These are phyloP conservation scores for Scopus umbretta DNA, from an alignment of 2,113 vertebrate genomes.

Conservation along the genomic window DNA sequence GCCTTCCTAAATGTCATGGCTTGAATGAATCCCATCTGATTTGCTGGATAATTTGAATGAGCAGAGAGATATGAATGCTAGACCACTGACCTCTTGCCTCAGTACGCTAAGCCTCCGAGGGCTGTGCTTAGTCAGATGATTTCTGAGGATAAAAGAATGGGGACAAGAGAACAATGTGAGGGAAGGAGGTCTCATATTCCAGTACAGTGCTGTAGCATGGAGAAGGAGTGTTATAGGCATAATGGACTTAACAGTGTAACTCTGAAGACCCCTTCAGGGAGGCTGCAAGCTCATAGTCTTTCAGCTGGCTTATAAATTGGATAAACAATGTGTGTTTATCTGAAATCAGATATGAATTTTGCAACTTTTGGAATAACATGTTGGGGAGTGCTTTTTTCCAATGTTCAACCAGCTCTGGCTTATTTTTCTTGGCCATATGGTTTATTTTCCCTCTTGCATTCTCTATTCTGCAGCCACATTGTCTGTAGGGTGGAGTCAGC, in stretches of 20 bases:
- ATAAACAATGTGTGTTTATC: neutral
- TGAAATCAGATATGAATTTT: neutral
- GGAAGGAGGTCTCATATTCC: neutral
- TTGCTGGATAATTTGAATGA: neutral
- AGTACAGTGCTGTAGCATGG: neutral
- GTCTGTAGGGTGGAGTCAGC: neutral
- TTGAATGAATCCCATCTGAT: neutral
- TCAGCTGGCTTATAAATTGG: neutral
- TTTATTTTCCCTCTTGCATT: conserved; percentile 1
- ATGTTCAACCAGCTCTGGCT: neutral
- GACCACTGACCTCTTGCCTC: neutral
- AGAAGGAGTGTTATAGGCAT: neutral
- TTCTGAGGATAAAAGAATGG: neutral
- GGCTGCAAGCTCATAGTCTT: neutral
- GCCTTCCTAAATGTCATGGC: neutral
- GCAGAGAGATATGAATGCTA: neutral
- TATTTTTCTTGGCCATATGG: neutral
- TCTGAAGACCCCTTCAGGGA: neutral
- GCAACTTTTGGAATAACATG: neutral
- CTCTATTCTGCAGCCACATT: neutral
- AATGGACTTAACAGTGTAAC: neutral
- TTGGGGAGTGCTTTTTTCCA: neutral
- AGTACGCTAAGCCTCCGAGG: neutral
- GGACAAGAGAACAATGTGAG: neutral
- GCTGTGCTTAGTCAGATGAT: neutral